Percentiles rank a stretch among this genome's conserved stretches.
These are phyloP conservation scores for Tragelaphus buxtoni DNA, from an alignment of 2,113 vertebrate genomes.

Conservation along the genomic window DNA sequence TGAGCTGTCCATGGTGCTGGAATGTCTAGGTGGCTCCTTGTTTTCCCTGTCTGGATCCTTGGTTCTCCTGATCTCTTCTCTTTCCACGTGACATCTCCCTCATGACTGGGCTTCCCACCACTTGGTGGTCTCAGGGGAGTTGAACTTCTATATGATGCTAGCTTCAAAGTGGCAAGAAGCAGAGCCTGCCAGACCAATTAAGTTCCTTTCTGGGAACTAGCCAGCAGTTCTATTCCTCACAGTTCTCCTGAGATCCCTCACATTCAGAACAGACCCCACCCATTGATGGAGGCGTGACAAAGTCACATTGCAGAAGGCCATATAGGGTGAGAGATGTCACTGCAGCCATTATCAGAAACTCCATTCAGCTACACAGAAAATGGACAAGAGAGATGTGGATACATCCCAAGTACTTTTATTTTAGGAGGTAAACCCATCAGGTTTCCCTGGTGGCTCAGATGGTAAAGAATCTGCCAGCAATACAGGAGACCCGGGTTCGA, in stretches of 20 bases:
- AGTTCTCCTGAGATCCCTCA: background rate
- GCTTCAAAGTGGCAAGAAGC: background rate
- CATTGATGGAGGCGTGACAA: background rate
- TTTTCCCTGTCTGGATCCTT: background rate
- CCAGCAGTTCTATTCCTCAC: background rate
- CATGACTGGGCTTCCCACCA: background rate
- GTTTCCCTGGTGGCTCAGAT: too few relatives aligned
- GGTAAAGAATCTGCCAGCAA: too few relatives aligned
- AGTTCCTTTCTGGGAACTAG: background rate
- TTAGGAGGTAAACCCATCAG: background rate
- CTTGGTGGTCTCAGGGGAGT: background rate
- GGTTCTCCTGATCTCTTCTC: background rate
- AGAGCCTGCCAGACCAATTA: background rate
- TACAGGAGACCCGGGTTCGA: background rate
- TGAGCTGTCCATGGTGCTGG: background rate
- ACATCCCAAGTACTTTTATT: background rate
- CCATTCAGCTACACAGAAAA: background rate
- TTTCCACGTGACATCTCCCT: background rate
- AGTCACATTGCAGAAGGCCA: background rate
- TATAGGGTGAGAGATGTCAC: too few relatives aligned
- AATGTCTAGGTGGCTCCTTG: background rate
- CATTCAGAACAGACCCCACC: fast-evolving
- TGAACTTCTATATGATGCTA: background rate
- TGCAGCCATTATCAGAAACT: background rate
- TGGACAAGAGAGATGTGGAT: background rate